Conservation (phyloP, 2,113 vertebrate species). For the Cyprinus carpio region DNA sequence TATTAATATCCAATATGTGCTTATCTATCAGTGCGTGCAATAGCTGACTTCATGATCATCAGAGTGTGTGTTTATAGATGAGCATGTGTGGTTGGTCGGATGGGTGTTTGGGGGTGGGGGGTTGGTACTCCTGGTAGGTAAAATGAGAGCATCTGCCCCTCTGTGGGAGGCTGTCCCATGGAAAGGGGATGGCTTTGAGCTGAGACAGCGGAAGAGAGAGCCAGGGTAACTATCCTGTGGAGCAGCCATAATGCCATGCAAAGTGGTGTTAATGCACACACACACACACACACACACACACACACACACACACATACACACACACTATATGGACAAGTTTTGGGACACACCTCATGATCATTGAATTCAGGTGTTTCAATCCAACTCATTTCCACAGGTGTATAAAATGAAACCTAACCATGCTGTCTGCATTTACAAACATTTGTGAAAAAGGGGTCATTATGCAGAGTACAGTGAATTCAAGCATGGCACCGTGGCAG, state of each 20-base stretch:
- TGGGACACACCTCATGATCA: not conserved
- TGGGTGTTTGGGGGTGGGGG: slow-evolving; percentile 23
- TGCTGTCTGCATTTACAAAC: not conserved
- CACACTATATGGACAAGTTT: not conserved
- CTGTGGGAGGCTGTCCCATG: slow-evolving; percentile 71
- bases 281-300: not conserved
- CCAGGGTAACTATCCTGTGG: slow-evolving; percentile 65
- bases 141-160: slow-evolving; percentile 75
- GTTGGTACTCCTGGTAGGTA: slow-evolving; percentile 62
- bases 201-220: slow-evolving; percentile 71
- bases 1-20: not conserved
- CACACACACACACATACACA: not conserved
- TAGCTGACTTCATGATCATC: not conserved
- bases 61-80: slow-evolving; percentile 2
- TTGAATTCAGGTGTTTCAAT: not conserved
- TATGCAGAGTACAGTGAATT: too few species aligned
- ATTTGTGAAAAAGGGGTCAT: not conserved
- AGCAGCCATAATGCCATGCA: slow-evolving; percentile 61
- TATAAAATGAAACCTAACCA: too few species aligned
- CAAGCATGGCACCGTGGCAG: too few species aligned
- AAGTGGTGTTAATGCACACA: slow-evolving; percentile 32
- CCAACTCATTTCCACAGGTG: not conserved
- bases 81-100: not conserved
- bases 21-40: not conserved
- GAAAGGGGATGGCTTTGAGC: slow-evolving; percentile 69